Percentiles rank a stretch among this genome's conserved stretches.
These are phyloP conservation scores for Menidia menidia DNA, from an alignment of 2,797 vertebrate genomes.

Conservation along the genomic window DNA sequence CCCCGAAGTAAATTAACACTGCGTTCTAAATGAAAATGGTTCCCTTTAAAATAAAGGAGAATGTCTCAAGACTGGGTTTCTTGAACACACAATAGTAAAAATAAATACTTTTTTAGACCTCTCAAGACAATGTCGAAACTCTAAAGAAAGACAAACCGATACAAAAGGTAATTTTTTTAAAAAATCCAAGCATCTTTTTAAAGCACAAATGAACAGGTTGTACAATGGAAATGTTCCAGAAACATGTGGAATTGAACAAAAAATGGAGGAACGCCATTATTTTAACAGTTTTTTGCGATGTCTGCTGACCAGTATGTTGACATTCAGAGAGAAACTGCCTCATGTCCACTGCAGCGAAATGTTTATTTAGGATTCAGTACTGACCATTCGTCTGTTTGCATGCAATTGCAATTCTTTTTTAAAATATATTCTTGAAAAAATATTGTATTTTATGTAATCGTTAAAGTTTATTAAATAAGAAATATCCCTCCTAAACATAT, in stretches of 20 bases:
- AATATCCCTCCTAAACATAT: neutral
- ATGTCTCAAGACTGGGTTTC: too few relatives aligned
- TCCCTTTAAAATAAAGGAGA: too few relatives aligned
- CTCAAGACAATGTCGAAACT: neutral
- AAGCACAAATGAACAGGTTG: constrained; percentile 32
- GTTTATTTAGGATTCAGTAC: neutral
- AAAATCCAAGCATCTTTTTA: constrained; percentile 29
- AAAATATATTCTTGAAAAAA: neutral
- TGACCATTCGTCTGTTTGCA: neutral
- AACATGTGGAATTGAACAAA: neutral
- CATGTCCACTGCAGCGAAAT: neutral
- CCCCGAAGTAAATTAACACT: too few relatives aligned
- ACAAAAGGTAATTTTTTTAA: constrained; percentile 5
- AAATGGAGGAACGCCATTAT: neutral
- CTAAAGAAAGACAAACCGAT: constrained; percentile 18
- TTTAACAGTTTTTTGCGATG: neutral
- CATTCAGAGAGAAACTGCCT: neutral
- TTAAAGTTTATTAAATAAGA: constrained; percentile 1
- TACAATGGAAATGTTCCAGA: constrained; percentile 39
- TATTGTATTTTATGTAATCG: neutral
- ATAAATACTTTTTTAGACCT: neutral
- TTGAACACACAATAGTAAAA: too few relatives aligned
- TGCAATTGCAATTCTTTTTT: neutral
- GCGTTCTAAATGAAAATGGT: too few relatives aligned
- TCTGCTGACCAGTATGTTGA: too few relatives aligned